Base-by-base conservation (phyloP, 2,797 vertebrate genomes). In the Hozukius guyotensis region DNA sequence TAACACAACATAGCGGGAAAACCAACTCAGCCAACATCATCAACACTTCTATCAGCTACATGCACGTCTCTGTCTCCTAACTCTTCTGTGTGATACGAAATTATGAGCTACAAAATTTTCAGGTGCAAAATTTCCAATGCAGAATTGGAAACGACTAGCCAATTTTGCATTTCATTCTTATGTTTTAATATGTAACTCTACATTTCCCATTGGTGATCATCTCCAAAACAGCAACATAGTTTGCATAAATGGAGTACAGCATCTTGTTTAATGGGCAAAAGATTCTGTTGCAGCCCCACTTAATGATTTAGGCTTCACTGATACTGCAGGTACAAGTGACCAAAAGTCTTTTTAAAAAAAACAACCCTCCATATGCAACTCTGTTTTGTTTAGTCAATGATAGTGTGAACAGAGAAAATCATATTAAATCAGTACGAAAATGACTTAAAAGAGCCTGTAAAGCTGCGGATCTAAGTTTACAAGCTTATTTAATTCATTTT, bases 1-100 rank as follows among this genome's bases (percentile, higher is more conserved):
- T 71, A 75, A 83, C 16, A 86, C 73, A 88, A 79, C 82, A 61
- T 2, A 34, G 70, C 10, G 14, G 53, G 22, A 52, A 82, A 81
- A 78, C 53, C 71, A 81, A 84, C 86, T 42, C 20, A 20, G 32
- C 73, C 60, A 42, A 31, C 76, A 29, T 72, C 63, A 57, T 55
- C 53, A 69, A 25, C 68, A 64, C 22, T 11, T 31, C 57, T 34
- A 74, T 14, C 65, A 61, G 34, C 20, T 75, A 38, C 62, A 38
- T 18, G 60, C 55, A 36, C 8, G 10, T 61, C 4, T 46, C 7
- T 46, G 42, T 32, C n/a, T 14, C 18, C 11, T 13, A 6, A 13
- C 27, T 42, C 38, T 42, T 27, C 16, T 6, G 14, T 12, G 5
- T 22, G 12, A 12, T 34, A 5, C 16, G 36, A 36, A 57, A 57